Percentiles rank a stretch among this genome's conserved stretches.
Evolutionary conservation across 2,113 vertebrate species (phyloP).

Genomic region (Synodontis membranacea): DNA sequence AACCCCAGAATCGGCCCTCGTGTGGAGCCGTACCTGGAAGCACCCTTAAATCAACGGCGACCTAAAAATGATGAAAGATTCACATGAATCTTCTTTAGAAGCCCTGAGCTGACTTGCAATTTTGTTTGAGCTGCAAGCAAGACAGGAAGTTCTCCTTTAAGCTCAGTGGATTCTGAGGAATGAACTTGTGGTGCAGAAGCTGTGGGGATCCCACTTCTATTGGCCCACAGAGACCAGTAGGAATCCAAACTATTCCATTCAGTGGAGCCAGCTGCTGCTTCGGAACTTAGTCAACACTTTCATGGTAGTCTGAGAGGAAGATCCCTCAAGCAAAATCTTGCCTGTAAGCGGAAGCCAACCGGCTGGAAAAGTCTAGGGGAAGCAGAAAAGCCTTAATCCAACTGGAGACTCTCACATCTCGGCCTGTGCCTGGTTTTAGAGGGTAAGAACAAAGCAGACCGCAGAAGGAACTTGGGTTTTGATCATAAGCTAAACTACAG

Average conservation of each 20-base stretch:
- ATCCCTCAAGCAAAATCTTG: constrained; percentile 19
- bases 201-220: constrained; percentile 35
- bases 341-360: background rate
- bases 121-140: background rate
- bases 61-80: too few relatives aligned
- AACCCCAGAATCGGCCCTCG: background rate
- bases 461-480: constrained; percentile 4
- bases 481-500: background rate
- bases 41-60: background rate
- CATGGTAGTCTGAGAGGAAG: constrained; percentile 32
- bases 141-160: constrained; percentile 27
- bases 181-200: constrained; percentile 43
- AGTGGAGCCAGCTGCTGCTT: constrained; percentile 61
- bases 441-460: constrained; percentile 14
- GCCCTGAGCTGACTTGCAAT: background rate
- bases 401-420: constrained; percentile 10
- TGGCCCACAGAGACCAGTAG: constrained; percentile 44
- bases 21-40: background rate
- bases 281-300: constrained; percentile 37
- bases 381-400: background rate
- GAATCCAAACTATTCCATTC: constrained; percentile 64
- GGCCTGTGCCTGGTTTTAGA: constrained; percentile 1
- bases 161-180: constrained; percentile 37
- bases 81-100: background rate
- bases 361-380: background rate